Evolutionary conservation across 2,797 vertebrate species (phyloP).

Genomic region (Synanceia verrucosa): DNA sequence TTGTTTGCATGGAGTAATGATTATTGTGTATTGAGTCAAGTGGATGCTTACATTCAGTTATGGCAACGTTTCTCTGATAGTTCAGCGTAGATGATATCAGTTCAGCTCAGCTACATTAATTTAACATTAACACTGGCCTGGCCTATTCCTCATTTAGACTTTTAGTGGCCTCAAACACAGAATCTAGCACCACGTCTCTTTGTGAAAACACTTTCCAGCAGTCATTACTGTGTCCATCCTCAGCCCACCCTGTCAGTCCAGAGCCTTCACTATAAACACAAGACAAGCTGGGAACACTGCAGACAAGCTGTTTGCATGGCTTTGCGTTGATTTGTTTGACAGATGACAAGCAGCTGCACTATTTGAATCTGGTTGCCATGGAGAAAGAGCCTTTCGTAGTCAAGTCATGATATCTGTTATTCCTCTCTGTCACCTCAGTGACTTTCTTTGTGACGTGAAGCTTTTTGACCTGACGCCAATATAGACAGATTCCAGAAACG

Average conservation of each 20-base stretch:
- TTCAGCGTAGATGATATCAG: background rate
- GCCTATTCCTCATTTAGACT: background rate
- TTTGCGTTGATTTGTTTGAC: slow-evolving; percentile 81
- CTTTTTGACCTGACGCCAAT: background rate
- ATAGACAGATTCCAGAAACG: background rate
- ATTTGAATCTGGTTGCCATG: slow-evolving; percentile 76
- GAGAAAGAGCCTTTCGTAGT: slow-evolving; percentile 13
- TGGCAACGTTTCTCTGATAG: background rate
- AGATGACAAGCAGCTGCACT: slow-evolving; percentile 48
- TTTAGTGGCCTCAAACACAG: no score
- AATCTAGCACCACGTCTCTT: background rate
- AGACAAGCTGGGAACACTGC: slow-evolving; percentile 18
- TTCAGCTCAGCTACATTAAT: background rate
- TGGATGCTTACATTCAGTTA: background rate
- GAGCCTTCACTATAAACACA: background rate
- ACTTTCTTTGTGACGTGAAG: background rate
- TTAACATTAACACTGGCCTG: background rate
- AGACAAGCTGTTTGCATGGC: slow-evolving; percentile 74
- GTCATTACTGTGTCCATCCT: background rate
- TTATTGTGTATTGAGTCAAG: background rate
- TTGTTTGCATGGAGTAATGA: slow-evolving; percentile 1
- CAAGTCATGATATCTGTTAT: slow-evolving; percentile 3
- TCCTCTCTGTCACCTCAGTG: background rate
- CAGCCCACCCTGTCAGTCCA: background rate
- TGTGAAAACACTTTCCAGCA: background rate